Evolutionary conservation across 2,888 invertebrate genomes (phyloP).

Genomic region (Ochropleura leucogaster): DNA sequence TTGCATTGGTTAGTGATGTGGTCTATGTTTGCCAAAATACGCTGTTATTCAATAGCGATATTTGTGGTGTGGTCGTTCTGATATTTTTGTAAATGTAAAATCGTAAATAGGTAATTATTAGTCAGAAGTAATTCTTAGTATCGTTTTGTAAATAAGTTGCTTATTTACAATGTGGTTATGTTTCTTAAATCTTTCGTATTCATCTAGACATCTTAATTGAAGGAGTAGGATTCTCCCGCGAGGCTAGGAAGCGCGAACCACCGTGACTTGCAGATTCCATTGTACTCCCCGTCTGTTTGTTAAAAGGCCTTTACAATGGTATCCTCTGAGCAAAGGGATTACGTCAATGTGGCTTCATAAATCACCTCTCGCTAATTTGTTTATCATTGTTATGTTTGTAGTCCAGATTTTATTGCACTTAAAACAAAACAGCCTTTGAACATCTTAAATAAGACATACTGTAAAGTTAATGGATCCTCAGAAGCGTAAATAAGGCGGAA

Average conservation of each 20-base stretch:
- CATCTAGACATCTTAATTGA: constrained; percentile 65
- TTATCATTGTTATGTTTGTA: constrained; percentile 72
- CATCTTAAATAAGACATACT: constrained; percentile 63
- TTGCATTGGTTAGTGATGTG: constrained; percentile 64
- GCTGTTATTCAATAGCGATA: background rate
- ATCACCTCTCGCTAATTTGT: constrained; percentile 72
- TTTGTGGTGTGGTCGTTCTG: background rate
- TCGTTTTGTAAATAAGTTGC: background rate
- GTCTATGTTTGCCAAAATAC: constrained; percentile 50
- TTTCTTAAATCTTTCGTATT: constrained; percentile 15
- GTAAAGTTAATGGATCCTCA: constrained; percentile 63
- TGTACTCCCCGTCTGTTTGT: constrained; percentile 71
- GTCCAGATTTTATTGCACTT: constrained; percentile 65
- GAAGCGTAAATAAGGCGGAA: constrained; percentile 43
- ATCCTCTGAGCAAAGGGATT: constrained; percentile 64
- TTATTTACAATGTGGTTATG: background rate
- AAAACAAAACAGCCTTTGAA: constrained; percentile 65
- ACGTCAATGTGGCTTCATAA: constrained; percentile 71
- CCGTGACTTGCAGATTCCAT: constrained; percentile 73
- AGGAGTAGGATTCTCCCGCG: constrained; percentile 61
- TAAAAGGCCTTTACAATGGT: constrained; percentile 74
- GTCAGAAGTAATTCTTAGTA: background rate
- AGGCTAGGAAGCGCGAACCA: constrained; percentile 62
- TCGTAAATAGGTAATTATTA: background rate
- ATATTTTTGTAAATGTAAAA: background rate